phyloP scores from a whole-genome alignment of 2,888 invertebrate genomes.

The Drosophila anomelani region DNA sequence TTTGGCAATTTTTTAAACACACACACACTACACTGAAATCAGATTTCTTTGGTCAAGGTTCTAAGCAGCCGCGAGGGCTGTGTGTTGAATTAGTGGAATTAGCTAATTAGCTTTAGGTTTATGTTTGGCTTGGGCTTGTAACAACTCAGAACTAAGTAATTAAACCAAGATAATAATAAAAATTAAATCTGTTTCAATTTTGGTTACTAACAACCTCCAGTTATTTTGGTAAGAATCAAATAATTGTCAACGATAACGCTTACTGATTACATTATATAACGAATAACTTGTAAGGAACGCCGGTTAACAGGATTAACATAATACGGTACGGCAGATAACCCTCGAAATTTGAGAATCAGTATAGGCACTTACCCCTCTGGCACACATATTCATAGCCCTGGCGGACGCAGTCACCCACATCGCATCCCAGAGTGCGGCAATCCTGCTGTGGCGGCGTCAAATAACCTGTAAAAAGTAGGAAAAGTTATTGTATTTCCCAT shows the following conservation, averaged over 20 bases:
- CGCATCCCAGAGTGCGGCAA: conserved; percentile 93
- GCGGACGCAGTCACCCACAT: conserved; percentile 92
- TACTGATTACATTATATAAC: conserved; percentile 58
- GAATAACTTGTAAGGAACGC: conserved; percentile 57
- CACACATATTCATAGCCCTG: conserved; percentile 92
- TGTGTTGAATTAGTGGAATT: conserved; percentile 75
- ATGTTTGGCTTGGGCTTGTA: conserved; percentile 46
- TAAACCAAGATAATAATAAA: conserved; percentile 64
- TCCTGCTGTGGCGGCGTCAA: conserved; percentile 86
- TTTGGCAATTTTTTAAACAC: conserved; percentile 54
- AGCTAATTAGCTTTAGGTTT: conserved; percentile 62
- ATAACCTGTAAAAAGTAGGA: conserved; percentile 65
- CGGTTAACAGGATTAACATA: conserved; percentile 68
- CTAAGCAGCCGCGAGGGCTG: conserved; percentile 53
- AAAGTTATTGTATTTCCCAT: neutral
- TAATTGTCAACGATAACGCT: conserved; percentile 64
- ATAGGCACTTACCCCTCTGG: conserved; percentile 83
- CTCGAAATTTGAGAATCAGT: conserved; percentile 2
- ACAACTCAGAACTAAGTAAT: conserved; percentile 69
- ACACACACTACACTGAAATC: conserved; percentile 82
- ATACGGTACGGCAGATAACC: conserved; percentile 55
- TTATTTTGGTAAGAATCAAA: conserved; percentile 46
- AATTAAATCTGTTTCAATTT: conserved; percentile 46
- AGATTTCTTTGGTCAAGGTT: conserved; percentile 35
- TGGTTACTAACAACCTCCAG: conserved; percentile 74